These are phyloP conservation scores for Haliaeetus leucogaster DNA, from an alignment of 2,113 vertebrate species.

Conservation along the genomic window DNA sequence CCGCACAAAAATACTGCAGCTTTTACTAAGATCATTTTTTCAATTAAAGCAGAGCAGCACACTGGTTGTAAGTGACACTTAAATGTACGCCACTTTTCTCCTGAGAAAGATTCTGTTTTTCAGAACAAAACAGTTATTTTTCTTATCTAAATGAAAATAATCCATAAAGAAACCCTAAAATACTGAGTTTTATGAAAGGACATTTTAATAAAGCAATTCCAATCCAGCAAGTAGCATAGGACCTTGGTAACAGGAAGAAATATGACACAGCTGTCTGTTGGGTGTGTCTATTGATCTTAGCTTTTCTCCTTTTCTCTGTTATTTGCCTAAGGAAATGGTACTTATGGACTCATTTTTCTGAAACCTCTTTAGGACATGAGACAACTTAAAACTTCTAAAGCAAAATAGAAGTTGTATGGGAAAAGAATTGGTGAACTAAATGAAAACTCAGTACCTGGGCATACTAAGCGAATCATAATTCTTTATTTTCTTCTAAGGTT, in stretches of 20 bases:
- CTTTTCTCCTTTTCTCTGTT: not conserved
- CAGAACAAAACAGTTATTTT: not conserved
- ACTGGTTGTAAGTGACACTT: not conserved
- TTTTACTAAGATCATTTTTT: not conserved
- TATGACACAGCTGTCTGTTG: not conserved
- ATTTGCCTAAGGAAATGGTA: not conserved
- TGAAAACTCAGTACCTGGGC: not conserved
- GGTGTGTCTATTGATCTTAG: not conserved
- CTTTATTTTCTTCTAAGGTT: not conserved
- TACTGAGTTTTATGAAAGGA: not conserved
- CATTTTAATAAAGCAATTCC: not conserved
- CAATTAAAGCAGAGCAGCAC: not conserved
- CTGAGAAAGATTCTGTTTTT: not conserved
- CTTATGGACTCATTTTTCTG: not conserved
- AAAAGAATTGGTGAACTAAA: not conserved
- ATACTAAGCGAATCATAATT: no score
- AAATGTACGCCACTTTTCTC: not conserved
- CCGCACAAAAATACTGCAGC: not conserved
- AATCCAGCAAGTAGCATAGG: not conserved
- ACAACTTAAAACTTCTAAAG: not conserved
- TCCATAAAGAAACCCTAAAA: not conserved
- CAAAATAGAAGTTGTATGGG: not conserved
- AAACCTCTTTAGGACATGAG: not conserved
- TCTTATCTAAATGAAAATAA: not conserved
- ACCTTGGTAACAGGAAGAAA: not conserved